These are phyloP conservation scores for Chaenodraco wilsoni DNA, from an alignment of 2,797 vertebrate genomes.

Conservation along the genomic window DNA sequence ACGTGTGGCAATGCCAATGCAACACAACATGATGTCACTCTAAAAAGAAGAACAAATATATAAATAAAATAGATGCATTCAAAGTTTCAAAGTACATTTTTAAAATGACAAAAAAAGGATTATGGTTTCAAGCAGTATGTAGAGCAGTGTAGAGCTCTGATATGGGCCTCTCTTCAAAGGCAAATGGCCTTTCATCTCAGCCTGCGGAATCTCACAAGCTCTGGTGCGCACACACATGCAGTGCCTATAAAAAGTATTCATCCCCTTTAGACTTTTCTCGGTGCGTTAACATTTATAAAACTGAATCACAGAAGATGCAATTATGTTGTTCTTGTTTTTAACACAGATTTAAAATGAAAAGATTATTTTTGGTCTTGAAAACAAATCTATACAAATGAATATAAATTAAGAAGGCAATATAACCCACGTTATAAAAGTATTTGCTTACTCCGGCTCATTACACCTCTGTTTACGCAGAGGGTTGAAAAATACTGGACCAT, in stretches of 20 bases:
- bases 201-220: conserved; percentile 51
- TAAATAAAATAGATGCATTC: conserved; percentile 33
- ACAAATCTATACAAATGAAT: conserved; percentile 34
- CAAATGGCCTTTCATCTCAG: conserved; percentile 67
- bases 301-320: conserved; percentile 46
- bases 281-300: conserved; percentile 53
- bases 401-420: conserved; percentile 15
- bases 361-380: conserved; percentile 17
- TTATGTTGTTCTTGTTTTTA: conserved; percentile 27
- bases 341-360: conserved; percentile 23
- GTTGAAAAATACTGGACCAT: not conserved
- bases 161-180: conserved; percentile 60
- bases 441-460: not conserved
- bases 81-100: conserved; percentile 40
- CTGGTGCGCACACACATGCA: conserved; percentile 20
- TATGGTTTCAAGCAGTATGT: conserved; percentile 43
- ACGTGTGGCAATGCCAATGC: conserved; percentile 31
- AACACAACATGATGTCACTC: conserved; percentile 12
- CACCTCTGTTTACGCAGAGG: not conserved
- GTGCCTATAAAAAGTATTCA: conserved; percentile 56
- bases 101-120: conserved; percentile 33
- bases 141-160: conserved; percentile 51
- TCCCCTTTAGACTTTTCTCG: conserved; percentile 50
- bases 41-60: conserved; percentile 21
- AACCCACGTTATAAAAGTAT: not conserved